Percentiles rank a stretch among this genome's conserved stretches.
Evolutionary conservation across 2,888 invertebrate genomes (phyloP).

Genomic region (Erebia palarica): DNA sequence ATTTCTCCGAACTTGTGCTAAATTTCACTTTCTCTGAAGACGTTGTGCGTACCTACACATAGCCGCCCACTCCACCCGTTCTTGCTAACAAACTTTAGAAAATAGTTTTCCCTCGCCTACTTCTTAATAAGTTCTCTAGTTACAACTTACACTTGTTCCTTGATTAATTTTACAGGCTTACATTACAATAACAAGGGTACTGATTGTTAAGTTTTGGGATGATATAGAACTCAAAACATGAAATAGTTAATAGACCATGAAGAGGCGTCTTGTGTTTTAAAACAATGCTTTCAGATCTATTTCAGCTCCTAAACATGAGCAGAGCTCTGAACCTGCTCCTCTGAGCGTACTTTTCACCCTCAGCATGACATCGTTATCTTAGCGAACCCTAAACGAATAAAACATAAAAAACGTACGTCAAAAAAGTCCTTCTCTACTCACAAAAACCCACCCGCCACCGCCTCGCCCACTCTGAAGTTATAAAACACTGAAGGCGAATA

Average conservation of each 20-base stretch:
- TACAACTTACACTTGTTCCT: constrained; percentile 7
- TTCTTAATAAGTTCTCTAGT: constrained; percentile 44
- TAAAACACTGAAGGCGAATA: constrained; percentile 71
- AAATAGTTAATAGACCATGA: neutral
- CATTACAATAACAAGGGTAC: neutral
- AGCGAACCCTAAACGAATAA: constrained; percentile 79
- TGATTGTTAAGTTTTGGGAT: neutral
- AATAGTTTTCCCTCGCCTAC: constrained; percentile 59
- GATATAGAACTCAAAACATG: neutral
- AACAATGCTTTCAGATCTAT: neutral
- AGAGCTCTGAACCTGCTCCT: constrained; percentile 53
- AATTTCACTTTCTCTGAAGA: constrained; percentile 82
- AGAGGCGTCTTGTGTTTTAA: neutral
- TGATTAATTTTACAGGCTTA: constrained; percentile 21
- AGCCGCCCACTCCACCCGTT: constrained; percentile 66
- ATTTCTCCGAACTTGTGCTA: constrained; percentile 81
- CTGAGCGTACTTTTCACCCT: constrained; percentile 66
- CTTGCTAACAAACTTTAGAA: constrained; percentile 61
- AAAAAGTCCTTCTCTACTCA: constrained; percentile 81
- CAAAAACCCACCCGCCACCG: constrained; percentile 76
- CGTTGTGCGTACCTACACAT: constrained; percentile 73
- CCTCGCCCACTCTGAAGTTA: constrained; percentile 75
- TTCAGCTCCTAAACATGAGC: constrained; percentile 9
- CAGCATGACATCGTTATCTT: constrained; percentile 78
- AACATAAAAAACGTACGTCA: constrained; percentile 82